phyloP scores from a whole-genome alignment of 1,140 invertebrate genomes.

The Drosophila insularis region DNA sequence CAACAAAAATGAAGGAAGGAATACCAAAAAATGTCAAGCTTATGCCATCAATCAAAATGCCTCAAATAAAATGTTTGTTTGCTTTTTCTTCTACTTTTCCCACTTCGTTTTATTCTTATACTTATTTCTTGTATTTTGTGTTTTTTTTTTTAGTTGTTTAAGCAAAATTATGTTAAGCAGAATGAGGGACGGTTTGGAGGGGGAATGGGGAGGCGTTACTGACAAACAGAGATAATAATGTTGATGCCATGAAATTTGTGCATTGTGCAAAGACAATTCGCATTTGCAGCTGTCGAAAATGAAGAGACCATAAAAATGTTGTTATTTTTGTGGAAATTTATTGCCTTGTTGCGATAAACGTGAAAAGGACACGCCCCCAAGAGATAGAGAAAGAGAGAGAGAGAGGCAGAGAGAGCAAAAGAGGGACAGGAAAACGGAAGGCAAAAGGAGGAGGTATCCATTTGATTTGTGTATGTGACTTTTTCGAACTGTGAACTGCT shows the following conservation, averaged over 20 bases:
- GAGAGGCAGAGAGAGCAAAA: no score
- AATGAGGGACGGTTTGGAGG: not conserved
- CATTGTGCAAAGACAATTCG: slow-evolving; percentile 56
- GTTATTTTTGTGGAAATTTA: slow-evolving; percentile 61
- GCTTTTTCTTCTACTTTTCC: slow-evolving; percentile 1
- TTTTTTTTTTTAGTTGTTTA: slow-evolving; percentile 47
- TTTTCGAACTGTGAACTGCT: slow-evolving; percentile 13
- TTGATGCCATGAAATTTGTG: slow-evolving; percentile 49
- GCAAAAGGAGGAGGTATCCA: slow-evolving; percentile 24
- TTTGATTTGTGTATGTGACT: slow-evolving; percentile 57
- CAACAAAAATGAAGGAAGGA: not conserved
- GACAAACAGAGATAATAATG: slow-evolving; percentile 55
- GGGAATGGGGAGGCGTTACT: slow-evolving; percentile 16
- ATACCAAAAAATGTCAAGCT: slow-evolving; percentile 53
- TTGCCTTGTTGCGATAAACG: slow-evolving; percentile 78
- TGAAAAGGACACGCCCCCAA: slow-evolving; percentile 57
- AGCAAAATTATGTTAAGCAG: slow-evolving; percentile 33
- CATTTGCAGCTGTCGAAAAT: slow-evolving; percentile 57
- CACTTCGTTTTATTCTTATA: not conserved
- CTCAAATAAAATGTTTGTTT: slow-evolving; percentile 76
- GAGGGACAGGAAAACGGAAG: not conserved
- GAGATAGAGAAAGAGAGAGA: not conserved
- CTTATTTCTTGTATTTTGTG: no score
- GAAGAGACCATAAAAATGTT: slow-evolving; percentile 68
- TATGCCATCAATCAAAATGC: slow-evolving; percentile 79